Evolutionary conservation across 2,888 invertebrate genomes (phyloP).

Genomic region (Oxycera nigricornis): DNA sequence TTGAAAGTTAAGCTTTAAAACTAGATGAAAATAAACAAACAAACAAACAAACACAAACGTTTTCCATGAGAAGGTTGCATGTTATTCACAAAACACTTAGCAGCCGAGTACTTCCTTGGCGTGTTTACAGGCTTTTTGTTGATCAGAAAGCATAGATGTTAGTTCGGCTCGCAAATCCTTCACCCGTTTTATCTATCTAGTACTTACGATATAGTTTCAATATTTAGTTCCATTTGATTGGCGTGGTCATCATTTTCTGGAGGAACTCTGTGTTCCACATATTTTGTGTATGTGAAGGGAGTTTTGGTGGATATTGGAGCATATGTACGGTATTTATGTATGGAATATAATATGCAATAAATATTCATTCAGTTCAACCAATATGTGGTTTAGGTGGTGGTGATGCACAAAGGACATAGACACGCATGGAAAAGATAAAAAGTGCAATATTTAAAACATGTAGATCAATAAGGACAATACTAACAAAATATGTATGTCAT

Average conservation of each 20-base stretch:
- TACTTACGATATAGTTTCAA: conserved; percentile 54
- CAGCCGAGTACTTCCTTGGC: not conserved
- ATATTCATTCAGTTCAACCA: conserved; percentile 3
- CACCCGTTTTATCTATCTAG: not conserved
- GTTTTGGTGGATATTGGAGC: not conserved
- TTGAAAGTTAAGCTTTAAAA: too few species aligned
- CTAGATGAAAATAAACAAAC: too few species aligned
- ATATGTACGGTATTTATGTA: not conserved
- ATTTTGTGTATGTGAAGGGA: not conserved
- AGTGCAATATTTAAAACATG: conserved; percentile 11
- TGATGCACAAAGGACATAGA: conserved; percentile 17
- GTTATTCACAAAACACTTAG: not conserved
- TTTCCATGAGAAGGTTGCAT: not conserved
- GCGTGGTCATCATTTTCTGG: conserved; percentile 48
- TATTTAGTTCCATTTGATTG: conserved; percentile 52
- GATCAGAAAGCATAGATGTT: not conserved
- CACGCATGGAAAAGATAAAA: conserved; percentile 40
- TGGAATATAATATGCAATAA: not conserved
- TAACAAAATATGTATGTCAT: too few species aligned
- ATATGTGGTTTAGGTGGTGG: not conserved
- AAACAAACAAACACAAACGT: too few species aligned
- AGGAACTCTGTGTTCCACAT: conserved; percentile 45
- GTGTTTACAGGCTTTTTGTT: not conserved
- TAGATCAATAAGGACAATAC: too few species aligned
- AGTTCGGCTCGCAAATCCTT: not conserved